Base-by-base conservation (phyloP, 2,888 invertebrate species). In the Microplitis manilae region DNA sequence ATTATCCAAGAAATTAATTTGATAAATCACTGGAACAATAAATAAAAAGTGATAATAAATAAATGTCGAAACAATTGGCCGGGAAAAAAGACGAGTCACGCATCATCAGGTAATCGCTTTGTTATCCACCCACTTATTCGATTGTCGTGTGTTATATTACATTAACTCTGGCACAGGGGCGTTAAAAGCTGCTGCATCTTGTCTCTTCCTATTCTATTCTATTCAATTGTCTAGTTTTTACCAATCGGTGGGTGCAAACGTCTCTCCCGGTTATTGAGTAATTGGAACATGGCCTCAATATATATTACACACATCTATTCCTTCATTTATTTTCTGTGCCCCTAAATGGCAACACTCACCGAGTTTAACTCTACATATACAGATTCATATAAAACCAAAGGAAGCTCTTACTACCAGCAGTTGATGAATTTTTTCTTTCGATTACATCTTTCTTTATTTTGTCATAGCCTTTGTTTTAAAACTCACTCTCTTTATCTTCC, bases 271-370 rank as follows among this genome's bases (percentile, higher is more conserved):
- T 82, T 82, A 84, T 89, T 87, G 87, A 88, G 88, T 88, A 89
- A 89, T 89, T 88, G 88, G 89, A 88, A 89, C 88, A 87, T 85
- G 86, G 86, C 86, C 87, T 88, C 86, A 86, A 86, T 81, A 50
- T 13, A 50, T 13, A 50, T 50, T 13, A 50, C 50, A 50, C 30
- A 30, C 30, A 30, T 30, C 6, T 50, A 50, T 50, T 50, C 8
- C 30, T 30, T 30, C 30, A 30, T 2, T 87, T 88, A 86, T 87
- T 86, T 86, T 87, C 88, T 87, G 86, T 85, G 82, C 83, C 87
- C 87, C 85, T 87, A 88, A 85, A 89, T 86, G 88, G 88, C 81
- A 85, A 87, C 80, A 87, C 87, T 87, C 87, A 88, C 87, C 86
- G 87, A 84, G 83, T 65, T n/a, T 60, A 64, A 73, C 30, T 30